Percentiles rank a stretch among this genome's conserved stretches.
phyloP scores from a whole-genome alignment of 2,113 vertebrate genomes.

The Pteropus alecto region DNA sequence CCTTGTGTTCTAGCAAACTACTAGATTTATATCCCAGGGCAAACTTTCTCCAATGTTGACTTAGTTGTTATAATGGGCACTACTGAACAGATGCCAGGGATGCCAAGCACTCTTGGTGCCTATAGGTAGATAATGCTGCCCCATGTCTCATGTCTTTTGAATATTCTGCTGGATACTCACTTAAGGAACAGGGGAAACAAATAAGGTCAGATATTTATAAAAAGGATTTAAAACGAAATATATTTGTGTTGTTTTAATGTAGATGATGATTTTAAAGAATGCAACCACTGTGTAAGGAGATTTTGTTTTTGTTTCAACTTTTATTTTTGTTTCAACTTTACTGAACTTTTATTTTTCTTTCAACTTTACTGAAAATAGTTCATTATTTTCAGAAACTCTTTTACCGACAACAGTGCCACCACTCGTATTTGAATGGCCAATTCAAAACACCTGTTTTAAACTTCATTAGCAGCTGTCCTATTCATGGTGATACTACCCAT shows the following conservation, averaged over 20 bases:
- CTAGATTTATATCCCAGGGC: background rate
- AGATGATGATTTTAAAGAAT: background rate
- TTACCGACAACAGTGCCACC: background rate
- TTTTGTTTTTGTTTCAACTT: background rate
- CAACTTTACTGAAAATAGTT: background rate
- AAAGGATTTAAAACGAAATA: background rate
- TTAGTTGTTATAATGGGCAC: background rate
- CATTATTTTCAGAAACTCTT: slow-evolving; percentile 1
- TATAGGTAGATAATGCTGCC: background rate
- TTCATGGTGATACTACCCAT: background rate
- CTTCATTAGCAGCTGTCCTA: background rate
- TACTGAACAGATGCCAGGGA: background rate
- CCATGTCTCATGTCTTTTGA: background rate
- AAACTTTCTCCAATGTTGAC: background rate
- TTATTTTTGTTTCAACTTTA: background rate
- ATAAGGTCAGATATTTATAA: background rate
- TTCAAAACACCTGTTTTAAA: background rate
- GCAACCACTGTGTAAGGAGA: background rate
- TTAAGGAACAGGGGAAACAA: background rate
- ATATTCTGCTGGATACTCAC: background rate
- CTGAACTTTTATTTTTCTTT: background rate
- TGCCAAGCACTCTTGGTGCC: background rate
- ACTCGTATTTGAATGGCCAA: background rate
- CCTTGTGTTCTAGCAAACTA: background rate
- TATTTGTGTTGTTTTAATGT: background rate